phyloP scores from a whole-genome alignment of 2,797 vertebrate genomes.

The Numenius phaeopus region DNA sequence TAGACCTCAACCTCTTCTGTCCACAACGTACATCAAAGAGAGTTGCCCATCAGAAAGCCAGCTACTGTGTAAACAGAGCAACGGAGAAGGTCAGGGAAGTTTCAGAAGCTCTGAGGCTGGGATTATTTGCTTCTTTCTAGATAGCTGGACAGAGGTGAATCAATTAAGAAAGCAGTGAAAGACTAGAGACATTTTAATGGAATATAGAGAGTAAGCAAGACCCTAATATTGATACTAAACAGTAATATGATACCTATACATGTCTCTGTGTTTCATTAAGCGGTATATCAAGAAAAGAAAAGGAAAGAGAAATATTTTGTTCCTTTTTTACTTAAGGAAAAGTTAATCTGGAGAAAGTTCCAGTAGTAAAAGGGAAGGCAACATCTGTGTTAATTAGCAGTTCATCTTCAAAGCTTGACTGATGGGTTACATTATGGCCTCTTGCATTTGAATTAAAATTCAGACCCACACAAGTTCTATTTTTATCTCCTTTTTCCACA shows the following conservation, averaged over 20 bases:
- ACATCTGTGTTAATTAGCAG: conserved; percentile 61
- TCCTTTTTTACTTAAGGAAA: neutral
- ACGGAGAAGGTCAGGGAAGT: neutral
- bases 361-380: conserved; percentile 43
- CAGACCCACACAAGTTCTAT: neutral
- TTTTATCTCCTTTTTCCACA: neutral
- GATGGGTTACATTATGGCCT: conserved; percentile 48
- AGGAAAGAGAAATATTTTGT: neutral
- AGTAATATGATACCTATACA: neutral
- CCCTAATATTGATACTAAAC: neutral
- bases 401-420: conserved; percentile 56
- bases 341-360: conserved; percentile 27
- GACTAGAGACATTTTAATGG: neutral
- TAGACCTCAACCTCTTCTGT: neutral
- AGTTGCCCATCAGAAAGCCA: neutral
- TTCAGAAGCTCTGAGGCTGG: neutral
- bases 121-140: neutral
- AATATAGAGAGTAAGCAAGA: neutral
- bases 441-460: conserved; percentile 33
- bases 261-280: neutral
- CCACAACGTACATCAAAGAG: neutral
- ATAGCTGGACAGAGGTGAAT: neutral
- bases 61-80: neutral
- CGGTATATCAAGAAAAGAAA: neutral
- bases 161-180: neutral